Percentiles rank a stretch among this genome's conserved stretches.
phyloP scores from a whole-genome alignment of 2,113 vertebrate species.

The Anas platyrhynchos region DNA sequence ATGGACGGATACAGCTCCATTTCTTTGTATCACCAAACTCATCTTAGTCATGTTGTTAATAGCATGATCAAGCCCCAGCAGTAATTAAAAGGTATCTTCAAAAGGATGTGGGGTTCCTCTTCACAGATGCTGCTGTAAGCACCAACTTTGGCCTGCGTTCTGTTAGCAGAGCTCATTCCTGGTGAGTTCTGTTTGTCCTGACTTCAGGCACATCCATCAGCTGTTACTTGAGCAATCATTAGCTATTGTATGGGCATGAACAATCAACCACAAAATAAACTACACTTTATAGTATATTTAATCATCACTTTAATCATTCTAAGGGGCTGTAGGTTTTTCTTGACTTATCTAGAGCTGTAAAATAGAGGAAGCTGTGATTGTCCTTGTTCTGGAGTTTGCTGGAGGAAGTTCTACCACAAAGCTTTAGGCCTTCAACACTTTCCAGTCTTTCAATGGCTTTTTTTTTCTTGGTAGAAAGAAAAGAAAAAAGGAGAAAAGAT shows the following conservation, averaged over 20 bases:
- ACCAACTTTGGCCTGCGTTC: accelerated
- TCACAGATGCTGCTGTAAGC: not conserved
- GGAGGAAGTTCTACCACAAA: not conserved
- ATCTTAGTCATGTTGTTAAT: not conserved
- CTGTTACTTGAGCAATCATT: not conserved
- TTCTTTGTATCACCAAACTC: not conserved
- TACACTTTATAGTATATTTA: too few relatives aligned
- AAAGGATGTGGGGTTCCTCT: not conserved
- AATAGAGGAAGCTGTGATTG: not conserved
- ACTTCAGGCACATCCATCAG: not conserved
- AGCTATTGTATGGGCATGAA: not conserved
- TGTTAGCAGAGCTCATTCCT: accelerated
- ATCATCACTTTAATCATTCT: not conserved
- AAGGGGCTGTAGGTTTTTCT: not conserved
- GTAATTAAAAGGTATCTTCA: not conserved
- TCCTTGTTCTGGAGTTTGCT: not conserved
- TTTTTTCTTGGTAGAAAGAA: not conserved
- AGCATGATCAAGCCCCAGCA: not conserved
- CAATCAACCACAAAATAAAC: not conserved
- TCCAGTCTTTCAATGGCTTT: not conserved
- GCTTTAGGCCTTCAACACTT: not conserved
- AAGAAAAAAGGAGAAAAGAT: not conserved
- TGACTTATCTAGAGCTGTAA: not conserved
- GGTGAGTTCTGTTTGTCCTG: not conserved
- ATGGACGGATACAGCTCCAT: not conserved